Percentiles rank a stretch among this genome's conserved stretches.
Evolutionary conservation across 1,140 invertebrate genomes (phyloP).

Genomic region (Melipona quadrifasciata): DNA sequence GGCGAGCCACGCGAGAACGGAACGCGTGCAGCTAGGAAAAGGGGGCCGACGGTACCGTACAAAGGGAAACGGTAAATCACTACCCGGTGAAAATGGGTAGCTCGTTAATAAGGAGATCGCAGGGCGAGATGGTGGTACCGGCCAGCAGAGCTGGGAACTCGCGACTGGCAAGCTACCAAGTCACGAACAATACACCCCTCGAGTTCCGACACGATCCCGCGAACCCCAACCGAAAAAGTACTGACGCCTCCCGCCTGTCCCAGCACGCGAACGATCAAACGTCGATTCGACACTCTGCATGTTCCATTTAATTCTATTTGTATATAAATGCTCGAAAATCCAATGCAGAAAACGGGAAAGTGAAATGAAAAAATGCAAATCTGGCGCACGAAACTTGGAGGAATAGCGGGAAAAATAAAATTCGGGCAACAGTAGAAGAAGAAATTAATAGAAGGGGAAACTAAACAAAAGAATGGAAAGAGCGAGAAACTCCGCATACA

Average conservation of each 20-base stretch:
- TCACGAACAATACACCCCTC: constrained; percentile 65
- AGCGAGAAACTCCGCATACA: too few species aligned
- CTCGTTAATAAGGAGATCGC: constrained; percentile 63
- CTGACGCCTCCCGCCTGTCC: not conserved
- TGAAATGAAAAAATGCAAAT: too few species aligned
- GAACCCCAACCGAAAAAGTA: constrained; percentile 34
- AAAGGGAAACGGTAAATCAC: constrained; percentile 63
- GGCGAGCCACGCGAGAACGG: not conserved
- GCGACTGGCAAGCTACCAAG: constrained; percentile 64
- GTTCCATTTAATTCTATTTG: not conserved
- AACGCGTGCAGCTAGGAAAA: not conserved
- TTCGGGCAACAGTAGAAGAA: too few species aligned
- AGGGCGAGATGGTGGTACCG: constrained; percentile 33
- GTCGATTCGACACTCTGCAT: not conserved
- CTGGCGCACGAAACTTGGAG: too few species aligned
- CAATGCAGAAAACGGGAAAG: too few species aligned
- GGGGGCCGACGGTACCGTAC: constrained; percentile 19
- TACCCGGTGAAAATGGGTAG: constrained; percentile 41
- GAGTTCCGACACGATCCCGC: constrained; percentile 61
- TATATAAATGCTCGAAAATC: too few species aligned
- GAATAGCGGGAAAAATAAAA: too few species aligned
- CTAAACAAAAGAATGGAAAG: too few species aligned
- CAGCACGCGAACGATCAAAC: not conserved
- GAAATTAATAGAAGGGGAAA: too few species aligned
- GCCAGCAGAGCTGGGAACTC: constrained; percentile 30